Conservation (phyloP, 2,113 vertebrate species). For the Progne subis region DNA sequence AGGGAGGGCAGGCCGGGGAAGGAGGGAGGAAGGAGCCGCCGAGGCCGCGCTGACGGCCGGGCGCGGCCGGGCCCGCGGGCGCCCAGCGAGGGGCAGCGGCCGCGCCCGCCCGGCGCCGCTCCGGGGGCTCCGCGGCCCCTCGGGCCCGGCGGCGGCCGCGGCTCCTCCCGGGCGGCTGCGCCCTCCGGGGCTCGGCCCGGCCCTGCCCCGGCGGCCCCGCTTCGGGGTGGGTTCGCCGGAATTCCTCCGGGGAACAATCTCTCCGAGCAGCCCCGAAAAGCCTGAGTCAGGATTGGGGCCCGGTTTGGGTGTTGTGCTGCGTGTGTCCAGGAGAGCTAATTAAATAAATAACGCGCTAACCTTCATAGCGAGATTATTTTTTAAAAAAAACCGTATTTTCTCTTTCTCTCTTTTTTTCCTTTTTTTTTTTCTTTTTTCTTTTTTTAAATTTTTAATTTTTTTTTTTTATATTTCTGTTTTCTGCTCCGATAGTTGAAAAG, state of each 20-base stretch:
- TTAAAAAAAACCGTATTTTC: background rate
- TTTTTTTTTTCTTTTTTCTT: too few species aligned
- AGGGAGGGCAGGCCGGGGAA: too few species aligned
- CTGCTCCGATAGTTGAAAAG: background rate
- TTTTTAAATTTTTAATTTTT: background rate
- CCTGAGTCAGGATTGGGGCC: slow-evolving; percentile 53
- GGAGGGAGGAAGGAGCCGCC: too few species aligned
- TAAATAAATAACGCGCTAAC: background rate
- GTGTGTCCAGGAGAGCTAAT: background rate
- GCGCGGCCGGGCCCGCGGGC: too few species aligned
- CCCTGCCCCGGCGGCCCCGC: too few species aligned
- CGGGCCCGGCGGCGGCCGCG: too few species aligned
- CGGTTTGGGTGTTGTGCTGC: background rate
- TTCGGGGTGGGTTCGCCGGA: background rate
- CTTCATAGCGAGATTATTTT: background rate
- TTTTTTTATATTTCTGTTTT: background rate
- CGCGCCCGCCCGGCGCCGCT: too few species aligned
- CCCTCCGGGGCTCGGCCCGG: too few species aligned
- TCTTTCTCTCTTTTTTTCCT: fast-evolving
- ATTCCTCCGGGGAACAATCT: fast-evolving
- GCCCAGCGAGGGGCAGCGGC: too few species aligned
- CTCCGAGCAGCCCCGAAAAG: background rate
- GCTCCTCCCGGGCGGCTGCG: too few species aligned
- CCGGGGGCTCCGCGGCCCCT: too few species aligned
- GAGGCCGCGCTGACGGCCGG: too few species aligned